phyloP scores from a whole-genome alignment of 2,113 vertebrate genomes.

The Ictalurus furcatus region DNA sequence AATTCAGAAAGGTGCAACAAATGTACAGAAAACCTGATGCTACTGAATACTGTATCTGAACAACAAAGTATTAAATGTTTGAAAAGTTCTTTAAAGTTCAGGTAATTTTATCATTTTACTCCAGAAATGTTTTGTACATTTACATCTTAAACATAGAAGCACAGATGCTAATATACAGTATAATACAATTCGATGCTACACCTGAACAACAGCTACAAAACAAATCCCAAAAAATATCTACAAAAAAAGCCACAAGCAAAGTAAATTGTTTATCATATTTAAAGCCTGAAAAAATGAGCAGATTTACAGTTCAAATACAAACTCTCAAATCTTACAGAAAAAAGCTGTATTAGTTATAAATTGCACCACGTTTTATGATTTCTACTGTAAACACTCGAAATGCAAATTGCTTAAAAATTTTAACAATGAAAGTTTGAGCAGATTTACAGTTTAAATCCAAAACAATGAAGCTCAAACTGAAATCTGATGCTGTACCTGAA shows the following conservation, averaged over 20 bases:
- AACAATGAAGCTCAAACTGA: background rate
- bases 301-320: background rate
- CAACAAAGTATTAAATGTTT: background rate
- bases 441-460: background rate
- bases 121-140: background rate
- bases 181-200: background rate
- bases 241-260: background rate
- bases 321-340: background rate
- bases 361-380: background rate
- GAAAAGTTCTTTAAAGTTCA: background rate
- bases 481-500: background rate
- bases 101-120: background rate
- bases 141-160: background rate
- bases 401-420: background rate
- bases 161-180: background rate
- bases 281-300: background rate
- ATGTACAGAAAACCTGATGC: background rate
- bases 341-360: background rate
- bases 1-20: background rate
- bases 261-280: background rate
- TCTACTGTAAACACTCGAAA: background rate
- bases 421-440: background rate
- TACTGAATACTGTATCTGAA: background rate
- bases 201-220: background rate
- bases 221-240: background rate